phyloP scores from a whole-genome alignment of 2,888 invertebrate species.

The Mechanitis messenoides region DNA sequence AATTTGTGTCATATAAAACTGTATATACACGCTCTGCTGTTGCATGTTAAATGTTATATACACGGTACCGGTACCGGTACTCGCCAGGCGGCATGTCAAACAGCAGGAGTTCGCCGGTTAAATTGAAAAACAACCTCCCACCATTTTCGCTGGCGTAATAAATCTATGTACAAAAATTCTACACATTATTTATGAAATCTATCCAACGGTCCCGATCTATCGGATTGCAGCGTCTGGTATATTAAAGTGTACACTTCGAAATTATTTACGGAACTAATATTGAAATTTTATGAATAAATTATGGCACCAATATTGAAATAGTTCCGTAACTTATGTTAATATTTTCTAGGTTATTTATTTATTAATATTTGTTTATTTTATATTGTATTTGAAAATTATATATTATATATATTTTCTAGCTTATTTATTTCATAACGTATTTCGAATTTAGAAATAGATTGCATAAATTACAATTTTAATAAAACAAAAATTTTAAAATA shows the following conservation, averaged over 20 bases:
- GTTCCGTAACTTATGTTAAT: no score
- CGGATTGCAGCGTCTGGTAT: conserved; percentile 47
- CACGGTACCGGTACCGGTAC: conserved; percentile 33
- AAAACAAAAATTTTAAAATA: no score
- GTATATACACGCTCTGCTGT: neutral
- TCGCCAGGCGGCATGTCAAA: conserved; percentile 66
- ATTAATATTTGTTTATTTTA: no score
- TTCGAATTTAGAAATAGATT: no score
- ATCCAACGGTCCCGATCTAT: conserved; percentile 60
- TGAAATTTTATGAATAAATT: no score
- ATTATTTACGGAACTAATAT: conserved; percentile 7
- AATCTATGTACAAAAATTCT: conserved; percentile 77
- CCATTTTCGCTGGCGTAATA: conserved; percentile 76
- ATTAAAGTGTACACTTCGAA: conserved; percentile 18
- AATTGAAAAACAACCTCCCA: conserved; percentile 78
- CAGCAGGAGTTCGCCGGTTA: conserved; percentile 72
- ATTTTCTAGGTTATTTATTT: no score
- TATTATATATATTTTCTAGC: no score
- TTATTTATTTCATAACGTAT: no score
- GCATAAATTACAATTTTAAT: no score
- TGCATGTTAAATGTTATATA: conserved; percentile 14
- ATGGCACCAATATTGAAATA: no score
- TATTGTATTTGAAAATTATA: no score
- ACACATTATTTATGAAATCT: conserved; percentile 76
- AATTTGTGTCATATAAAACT: neutral